Percentiles rank a stretch among this genome's conserved stretches.
Conservation (phyloP, 2,888 invertebrate genomes). For the Gisinianus flammeolus region DNA sequence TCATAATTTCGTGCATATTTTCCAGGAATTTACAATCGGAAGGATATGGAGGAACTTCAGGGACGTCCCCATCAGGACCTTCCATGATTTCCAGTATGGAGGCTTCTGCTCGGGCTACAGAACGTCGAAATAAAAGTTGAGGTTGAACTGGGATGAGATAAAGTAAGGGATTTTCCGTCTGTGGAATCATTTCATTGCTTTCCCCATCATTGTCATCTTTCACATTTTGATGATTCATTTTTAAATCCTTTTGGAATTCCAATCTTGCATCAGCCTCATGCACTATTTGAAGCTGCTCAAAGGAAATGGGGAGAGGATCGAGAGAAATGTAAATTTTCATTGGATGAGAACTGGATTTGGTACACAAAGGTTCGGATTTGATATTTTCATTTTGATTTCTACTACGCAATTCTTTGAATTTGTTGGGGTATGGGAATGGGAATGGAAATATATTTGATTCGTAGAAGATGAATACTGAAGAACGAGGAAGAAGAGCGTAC, state of each 20-base stretch:
- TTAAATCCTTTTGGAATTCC: neutral
- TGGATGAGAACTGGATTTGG: neutral
- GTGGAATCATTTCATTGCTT: too few relatives aligned
- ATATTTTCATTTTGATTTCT: neutral
- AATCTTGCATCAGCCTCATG: neutral
- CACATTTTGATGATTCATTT: neutral
- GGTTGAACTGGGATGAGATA: neutral
- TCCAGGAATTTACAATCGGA: slow-evolving; percentile 17
- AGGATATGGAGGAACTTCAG: neutral
- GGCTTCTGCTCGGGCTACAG: neutral
- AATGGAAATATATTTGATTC: slow-evolving; percentile 25
- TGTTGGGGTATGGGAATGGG: slow-evolving; percentile 17
- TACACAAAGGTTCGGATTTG: neutral
- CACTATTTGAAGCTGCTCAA: neutral
- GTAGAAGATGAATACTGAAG: slow-evolving; percentile 15
- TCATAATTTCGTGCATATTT: slow-evolving; percentile 3
- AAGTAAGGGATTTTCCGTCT: neutral
- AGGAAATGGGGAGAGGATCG: neutral
- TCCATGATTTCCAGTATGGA: slow-evolving; percentile 15
- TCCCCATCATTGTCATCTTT: neutral
- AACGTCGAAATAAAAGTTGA: neutral
- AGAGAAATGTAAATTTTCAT: slow-evolving; percentile 12
- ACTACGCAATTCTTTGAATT: too few relatives aligned
- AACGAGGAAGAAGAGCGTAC: slow-evolving; percentile 23
- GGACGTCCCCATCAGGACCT: neutral